Evolutionary conservation across 2,888 invertebrate genomes (phyloP), one percentile per base, ranked within the genome.

Genomic region (Acheta domesticus): DNA sequence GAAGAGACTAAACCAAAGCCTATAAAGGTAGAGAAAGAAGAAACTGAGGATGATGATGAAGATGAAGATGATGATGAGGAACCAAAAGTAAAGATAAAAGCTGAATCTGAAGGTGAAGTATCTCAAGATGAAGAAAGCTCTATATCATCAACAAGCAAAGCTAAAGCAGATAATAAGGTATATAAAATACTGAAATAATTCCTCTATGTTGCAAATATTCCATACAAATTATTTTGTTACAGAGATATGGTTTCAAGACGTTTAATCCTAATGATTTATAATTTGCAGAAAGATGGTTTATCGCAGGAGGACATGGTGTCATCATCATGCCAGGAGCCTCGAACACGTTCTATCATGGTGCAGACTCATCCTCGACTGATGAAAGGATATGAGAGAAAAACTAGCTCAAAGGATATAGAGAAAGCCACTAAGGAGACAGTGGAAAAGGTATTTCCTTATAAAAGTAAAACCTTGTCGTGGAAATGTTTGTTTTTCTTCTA

Each of bases 281-380:
- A 16, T 48, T 84, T 86, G 20, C 85, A 86, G 83, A 87, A 87
- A 81, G 87, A 87, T 81, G 80, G 80, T 5, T 14, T 77, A 16
- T 80, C 80, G 4, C 87, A 87, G 82, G 89, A 89, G 82, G 89
- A 89, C 82, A 88, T 88, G 84, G 89, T 89, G 4, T 88, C 89
- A n/a, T 89, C 89, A 2, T 89, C 88, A 78, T 87, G 86, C 80
- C 88, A 88, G 83, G 89, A 89, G 83, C 87, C 88, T n/a, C 75
- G 79, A 19, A 78, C 78, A 48, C 80, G 81, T 12, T 81, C 82
- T 11, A 77, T 82, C 16, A 79, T 81, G 4, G 79, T 82, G 4
- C 83, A 83, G 48, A 82, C 82, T 19, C 78, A 82, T 14, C 73
- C 79, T 20, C 79, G 80, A 11, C 77, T 79, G 50, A 78, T 79